Evolutionary conservation across 2,797 vertebrate genomes (phyloP).

Genomic region (Rhinophrynus dorsalis): DNA sequence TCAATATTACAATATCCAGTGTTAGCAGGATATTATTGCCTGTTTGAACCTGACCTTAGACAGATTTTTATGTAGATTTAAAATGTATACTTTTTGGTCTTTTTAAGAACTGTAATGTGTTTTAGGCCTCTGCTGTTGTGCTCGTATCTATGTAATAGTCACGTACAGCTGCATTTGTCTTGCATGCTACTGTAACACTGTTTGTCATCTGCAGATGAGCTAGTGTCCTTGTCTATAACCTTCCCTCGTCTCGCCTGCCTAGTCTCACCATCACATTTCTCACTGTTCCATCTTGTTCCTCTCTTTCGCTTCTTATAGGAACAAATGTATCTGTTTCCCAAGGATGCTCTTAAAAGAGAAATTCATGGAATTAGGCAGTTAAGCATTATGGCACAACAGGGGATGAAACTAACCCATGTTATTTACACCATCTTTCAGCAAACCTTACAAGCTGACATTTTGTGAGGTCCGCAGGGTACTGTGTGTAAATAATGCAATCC

Average conservation of each 20-base stretch:
- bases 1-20: too few relatives aligned
- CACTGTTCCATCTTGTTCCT: constrained; percentile 22
- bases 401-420: constrained; percentile 28
- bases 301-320: constrained; percentile 25
- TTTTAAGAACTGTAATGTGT: too few relatives aligned
- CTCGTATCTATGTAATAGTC: background rate
- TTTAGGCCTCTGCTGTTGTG: background rate
- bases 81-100: too few relatives aligned
- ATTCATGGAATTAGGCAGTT: constrained; percentile 37
- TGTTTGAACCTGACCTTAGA: too few relatives aligned
- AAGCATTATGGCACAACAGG: constrained; percentile 42
- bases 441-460: constrained; percentile 45
- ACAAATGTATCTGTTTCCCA: constrained; percentile 40
- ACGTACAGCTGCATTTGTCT: background rate
- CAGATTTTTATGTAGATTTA: too few relatives aligned
- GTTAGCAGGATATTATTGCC: too few relatives aligned
- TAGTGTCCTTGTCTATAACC: constrained; percentile 31
- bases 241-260: constrained; percentile 21
- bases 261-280: constrained; percentile 11
- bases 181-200: constrained; percentile 7
- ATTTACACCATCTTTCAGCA: constrained; percentile 46
- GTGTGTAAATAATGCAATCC: constrained; percentile 45
- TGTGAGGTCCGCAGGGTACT: constrained; percentile 36
- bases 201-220: constrained; percentile 24
- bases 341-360: constrained; percentile 47